These are phyloP conservation scores for Rhadinocentrus ornatus DNA, from an alignment of 2,797 vertebrate genomes.

Conservation along the genomic window DNA sequence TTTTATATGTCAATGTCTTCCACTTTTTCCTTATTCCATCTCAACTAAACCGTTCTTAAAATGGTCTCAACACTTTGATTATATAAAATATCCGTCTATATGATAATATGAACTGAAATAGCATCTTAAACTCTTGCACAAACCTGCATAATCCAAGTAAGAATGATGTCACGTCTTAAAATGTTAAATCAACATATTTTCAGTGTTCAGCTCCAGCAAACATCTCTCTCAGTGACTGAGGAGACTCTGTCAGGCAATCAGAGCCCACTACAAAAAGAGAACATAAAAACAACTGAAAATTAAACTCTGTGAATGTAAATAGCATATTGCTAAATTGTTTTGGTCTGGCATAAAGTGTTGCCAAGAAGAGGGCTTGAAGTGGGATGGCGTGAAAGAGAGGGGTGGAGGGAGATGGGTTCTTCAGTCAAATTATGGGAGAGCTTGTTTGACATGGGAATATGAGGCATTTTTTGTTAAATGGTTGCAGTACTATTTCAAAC, in stretches of 20 bases:
- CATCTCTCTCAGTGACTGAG: conserved; percentile 44
- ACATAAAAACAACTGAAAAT: conserved; percentile 73
- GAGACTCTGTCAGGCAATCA: conserved; percentile 71
- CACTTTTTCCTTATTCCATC: background rate
- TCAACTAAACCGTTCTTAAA: conserved; percentile 11
- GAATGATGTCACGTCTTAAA: conserved; percentile 34
- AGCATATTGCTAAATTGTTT: conserved; percentile 75
- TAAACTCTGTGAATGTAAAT: conserved; percentile 67
- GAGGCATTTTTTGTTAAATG: conserved; percentile 20
- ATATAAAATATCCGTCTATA: conserved; percentile 22
- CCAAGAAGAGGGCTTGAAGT: conserved; percentile 67
- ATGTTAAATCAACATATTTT: conserved; percentile 50
- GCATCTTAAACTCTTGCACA: conserved; percentile 37
- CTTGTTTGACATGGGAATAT: conserved; percentile 38
- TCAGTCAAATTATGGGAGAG: conserved; percentile 39
- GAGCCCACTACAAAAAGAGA: conserved; percentile 65
- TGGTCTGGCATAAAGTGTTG: conserved; percentile 61
- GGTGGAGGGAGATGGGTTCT: conserved; percentile 25
- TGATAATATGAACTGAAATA: conserved; percentile 44
- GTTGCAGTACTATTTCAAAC: too few species aligned
- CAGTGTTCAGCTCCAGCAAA: conserved; percentile 51
- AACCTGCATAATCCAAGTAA: conserved; percentile 12
- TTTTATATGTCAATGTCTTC: conserved; percentile 3
- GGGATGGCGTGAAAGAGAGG: conserved; percentile 55
- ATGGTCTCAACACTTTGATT: conserved; percentile 10